A percentile compares a stretch with the other conserved stretches of the same genome.
Evolutionary conservation across 2,113 vertebrate genomes (phyloP).

Genomic region (Brachirus orientalis): DNA sequence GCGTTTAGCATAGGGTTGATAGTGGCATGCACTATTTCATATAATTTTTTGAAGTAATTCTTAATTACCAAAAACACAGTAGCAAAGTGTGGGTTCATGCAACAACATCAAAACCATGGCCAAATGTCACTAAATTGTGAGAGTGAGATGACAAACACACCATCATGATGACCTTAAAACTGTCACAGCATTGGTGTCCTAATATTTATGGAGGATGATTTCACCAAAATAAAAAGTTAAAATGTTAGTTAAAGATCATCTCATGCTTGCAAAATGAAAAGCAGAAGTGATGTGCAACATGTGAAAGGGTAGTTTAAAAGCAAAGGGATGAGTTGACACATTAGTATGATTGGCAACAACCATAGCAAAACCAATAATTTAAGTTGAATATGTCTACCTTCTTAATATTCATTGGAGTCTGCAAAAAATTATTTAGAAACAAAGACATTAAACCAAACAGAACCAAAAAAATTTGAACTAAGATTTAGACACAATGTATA

Average conservation of each 20-base stretch:
- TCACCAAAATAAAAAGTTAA: constrained; percentile 10
- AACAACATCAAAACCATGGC: neutral
- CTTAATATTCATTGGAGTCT: constrained; percentile 69
- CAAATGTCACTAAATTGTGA: neutral
- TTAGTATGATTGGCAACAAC: constrained; percentile 35
- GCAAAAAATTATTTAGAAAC: constrained; percentile 48
- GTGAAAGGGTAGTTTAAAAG: neutral
- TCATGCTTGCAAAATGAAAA: neutral
- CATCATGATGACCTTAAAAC: neutral
- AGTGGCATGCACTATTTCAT: constrained; percentile 42
- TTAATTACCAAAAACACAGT: neutral
- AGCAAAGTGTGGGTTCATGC: constrained; percentile 45
- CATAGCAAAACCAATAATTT: constrained; percentile 21
- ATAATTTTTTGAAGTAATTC: neutral
- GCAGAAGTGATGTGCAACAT: neutral
- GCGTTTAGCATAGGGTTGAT: neutral
- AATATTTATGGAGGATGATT: neutral
- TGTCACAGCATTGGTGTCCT: neutral
- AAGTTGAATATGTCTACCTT: constrained; percentile 69
- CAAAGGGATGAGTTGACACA: constrained; percentile 24
- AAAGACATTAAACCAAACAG: constrained; percentile 19
- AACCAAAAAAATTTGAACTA: neutral
- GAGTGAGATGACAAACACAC: constrained; percentile 4
- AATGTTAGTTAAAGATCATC: neutral
- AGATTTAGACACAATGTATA: too few relatives aligned